These are phyloP conservation scores for Lasiurus borealis DNA, from an alignment of 2,113 vertebrate genomes.

Conservation along the genomic window DNA sequence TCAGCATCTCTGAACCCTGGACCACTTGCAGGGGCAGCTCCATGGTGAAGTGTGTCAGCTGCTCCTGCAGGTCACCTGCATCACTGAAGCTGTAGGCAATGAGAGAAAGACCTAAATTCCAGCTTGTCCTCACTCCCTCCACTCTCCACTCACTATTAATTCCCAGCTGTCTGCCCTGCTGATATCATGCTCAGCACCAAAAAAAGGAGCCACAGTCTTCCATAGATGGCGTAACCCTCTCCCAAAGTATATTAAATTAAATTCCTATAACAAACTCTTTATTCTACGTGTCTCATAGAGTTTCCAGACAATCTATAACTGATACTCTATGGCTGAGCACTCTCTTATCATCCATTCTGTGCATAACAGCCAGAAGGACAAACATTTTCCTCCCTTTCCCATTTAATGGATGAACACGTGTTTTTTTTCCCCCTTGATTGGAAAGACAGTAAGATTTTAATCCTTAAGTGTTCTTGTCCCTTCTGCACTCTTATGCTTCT, in stretches of 20 bases:
- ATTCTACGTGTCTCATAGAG: neutral
- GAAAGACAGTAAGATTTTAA: constrained; percentile 83
- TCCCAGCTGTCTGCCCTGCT: neutral
- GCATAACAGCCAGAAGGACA: neutral
- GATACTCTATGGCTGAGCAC: neutral
- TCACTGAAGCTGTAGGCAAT: neutral
- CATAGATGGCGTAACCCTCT: neutral
- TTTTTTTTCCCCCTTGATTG: neutral
- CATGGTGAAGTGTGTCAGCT: neutral
- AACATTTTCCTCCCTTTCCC: constrained; percentile 32
- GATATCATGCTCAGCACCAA: neutral
- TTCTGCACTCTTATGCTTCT: constrained; percentile 89
- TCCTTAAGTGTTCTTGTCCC: constrained; percentile 84
- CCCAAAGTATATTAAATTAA: neutral
- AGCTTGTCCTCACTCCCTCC: neutral
- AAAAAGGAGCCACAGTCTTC: neutral
- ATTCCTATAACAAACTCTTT: neutral
- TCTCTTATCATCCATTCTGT: neutral
- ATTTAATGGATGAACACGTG: constrained; percentile 38
- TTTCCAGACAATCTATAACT: neutral
- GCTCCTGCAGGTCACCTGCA: neutral
- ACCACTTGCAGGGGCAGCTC: neutral
- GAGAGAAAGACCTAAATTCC: neutral
- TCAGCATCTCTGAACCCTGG: neutral
- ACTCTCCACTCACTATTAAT: neutral